Evolutionary conservation across 2,797 vertebrate genomes (phyloP), one percentile per base, ranked within the genome.

Genomic region (Bryconaethiops microstoma): DNA sequence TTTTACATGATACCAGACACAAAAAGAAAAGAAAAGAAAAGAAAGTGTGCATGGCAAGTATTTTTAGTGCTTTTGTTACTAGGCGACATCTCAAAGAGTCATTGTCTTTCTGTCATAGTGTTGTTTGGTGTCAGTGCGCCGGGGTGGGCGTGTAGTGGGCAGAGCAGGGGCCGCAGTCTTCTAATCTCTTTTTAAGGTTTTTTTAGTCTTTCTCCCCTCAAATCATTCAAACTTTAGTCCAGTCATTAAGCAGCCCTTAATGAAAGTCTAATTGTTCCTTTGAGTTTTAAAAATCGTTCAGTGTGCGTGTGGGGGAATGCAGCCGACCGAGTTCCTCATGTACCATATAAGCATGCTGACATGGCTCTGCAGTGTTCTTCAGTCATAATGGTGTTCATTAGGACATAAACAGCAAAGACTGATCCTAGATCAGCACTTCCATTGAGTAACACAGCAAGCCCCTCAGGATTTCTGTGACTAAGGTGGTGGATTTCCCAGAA

Each of bases 51-150:
- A 80, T 77, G 81, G 74, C 25, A 48, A 82, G 78, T 86, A 86
- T 86, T 86, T 87, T 87, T 84, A 86, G 84, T 82, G 80, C 72
- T 84, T 78, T 86, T 88, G 88, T 90, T 90, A 86, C 88, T 86
- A 87, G 84, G 89, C 77, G 63, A 90, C 81, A 17, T 80, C 77
- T 88, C 71, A 82, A 79, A 81, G 74, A 84, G 77, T 89, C 80
- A 82, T 87, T 87, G 87, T 87, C 86, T 87, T 86, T 87, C 84
- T 82, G 78, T 87, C 78, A 84, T 83, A 69, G 78, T 74, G 83
- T 86, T 79, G 83, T 84, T 76, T 87, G 75, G 78, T 83, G 75
- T 84, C 79, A 82, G 81, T 80, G 76, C 50, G 17, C 57, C 70
- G 29, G 21, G 79, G 77, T 81, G 75, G 80, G 77, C 29, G 79